phyloP scores from a whole-genome alignment of 92 coral and sea anemone genomes.

The Zoanthus sociatus region DNA sequence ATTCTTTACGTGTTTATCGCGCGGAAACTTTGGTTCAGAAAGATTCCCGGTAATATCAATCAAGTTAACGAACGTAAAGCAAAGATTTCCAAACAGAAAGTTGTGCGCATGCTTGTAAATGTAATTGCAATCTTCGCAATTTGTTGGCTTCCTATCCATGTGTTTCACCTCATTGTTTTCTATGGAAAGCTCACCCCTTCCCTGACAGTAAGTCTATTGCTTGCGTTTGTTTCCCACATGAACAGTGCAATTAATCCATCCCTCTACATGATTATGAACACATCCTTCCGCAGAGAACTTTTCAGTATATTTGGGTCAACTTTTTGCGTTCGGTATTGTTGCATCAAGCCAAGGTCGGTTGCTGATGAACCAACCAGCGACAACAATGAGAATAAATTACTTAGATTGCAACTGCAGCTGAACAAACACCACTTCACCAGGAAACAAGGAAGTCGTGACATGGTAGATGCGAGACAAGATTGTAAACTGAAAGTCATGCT shows the following conservation, averaged over 20 bases:
- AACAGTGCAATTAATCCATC: slow-evolving; percentile 79
- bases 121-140: slow-evolving; percentile 63
- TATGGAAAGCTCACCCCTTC: slow-evolving; percentile 12
- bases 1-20: slow-evolving; percentile 61
- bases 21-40: slow-evolving; percentile 67
- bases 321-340: neutral
- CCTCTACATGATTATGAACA: slow-evolving; percentile 63
- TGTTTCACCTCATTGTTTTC: slow-evolving; percentile 55
- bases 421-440: no score
- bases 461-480: no score
- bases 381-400: no score
- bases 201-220: neutral
- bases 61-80: slow-evolving; percentile 30
- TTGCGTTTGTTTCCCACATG: slow-evolving; percentile 69
- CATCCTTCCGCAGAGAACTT: slow-evolving; percentile 59
- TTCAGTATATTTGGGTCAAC: neutral
- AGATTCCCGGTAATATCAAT: slow-evolving; percentile 44
- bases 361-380: no score
- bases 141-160: slow-evolving; percentile 79
- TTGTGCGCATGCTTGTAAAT: slow-evolving; percentile 63
- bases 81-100: slow-evolving; percentile 49
- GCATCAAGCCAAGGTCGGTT: neutral
- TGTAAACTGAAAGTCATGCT: no score
- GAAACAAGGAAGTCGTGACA: no score
- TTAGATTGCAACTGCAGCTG: no score